These are phyloP conservation scores for Podarcis raffonei DNA, from an alignment of 2,113 vertebrate genomes.

Conservation along the genomic window DNA sequence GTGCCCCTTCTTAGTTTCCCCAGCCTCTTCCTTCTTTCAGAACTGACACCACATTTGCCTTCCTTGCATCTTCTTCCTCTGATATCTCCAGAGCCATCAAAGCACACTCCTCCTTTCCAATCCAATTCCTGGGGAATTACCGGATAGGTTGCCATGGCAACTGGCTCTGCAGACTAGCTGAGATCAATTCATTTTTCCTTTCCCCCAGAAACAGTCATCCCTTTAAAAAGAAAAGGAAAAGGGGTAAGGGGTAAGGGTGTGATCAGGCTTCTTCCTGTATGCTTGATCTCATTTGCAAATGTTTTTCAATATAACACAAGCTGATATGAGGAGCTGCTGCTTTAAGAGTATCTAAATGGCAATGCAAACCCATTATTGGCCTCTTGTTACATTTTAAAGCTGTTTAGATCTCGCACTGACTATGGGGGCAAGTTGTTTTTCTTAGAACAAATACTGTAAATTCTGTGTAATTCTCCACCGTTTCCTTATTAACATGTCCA, in stretches of 20 bases:
- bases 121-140: conserved; percentile 72
- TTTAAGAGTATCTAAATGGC: neutral
- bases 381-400: neutral
- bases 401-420: neutral
- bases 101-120: conserved; percentile 16
- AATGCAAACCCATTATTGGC: neutral
- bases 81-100: conserved; percentile 14
- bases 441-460: neutral
- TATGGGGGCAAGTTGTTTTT: neutral
- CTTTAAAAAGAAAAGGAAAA: neutral
- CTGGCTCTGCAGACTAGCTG: conserved; percentile 46
- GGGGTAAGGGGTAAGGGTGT: conserved; percentile 44
- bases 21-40: neutral
- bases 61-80: conserved; percentile 8
- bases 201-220: conserved; percentile 44
- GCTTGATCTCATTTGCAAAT: conserved; percentile 47
- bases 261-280: conserved; percentile 56
- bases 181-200: conserved; percentile 58
- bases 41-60: neutral
- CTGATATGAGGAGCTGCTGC: neutral
- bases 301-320: neutral
- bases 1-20: neutral
- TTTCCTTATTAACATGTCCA: neutral
- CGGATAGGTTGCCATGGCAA: conserved; percentile 64
- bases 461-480: no score